Percentiles rank a stretch among this genome's conserved stretches.
Evolutionary conservation across 1,140 invertebrate species (phyloP).

Genomic region (Drosophila bipectinata): DNA sequence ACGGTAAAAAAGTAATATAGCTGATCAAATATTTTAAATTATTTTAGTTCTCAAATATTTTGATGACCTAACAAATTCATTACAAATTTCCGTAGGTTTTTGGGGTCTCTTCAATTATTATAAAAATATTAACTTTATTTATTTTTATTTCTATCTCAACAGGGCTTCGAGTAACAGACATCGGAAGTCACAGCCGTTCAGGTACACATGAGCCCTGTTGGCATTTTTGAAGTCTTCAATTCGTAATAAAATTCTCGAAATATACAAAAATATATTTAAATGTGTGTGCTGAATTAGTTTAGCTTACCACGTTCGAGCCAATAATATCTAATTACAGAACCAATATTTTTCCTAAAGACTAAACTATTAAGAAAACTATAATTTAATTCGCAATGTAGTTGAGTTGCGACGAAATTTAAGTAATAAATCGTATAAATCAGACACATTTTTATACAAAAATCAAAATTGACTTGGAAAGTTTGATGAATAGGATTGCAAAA

Average conservation of each 20-base stretch:
- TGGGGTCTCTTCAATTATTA: not conserved
- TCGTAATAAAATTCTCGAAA: constrained; percentile 47
- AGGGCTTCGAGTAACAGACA: constrained; percentile 98
- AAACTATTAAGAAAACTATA: not conserved
- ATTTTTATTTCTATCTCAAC: constrained; percentile 64
- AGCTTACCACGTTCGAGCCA: not conserved
- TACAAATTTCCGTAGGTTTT: too few relatives aligned
- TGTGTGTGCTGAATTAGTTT: constrained; percentile 16
- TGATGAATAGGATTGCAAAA: constrained; percentile 76
- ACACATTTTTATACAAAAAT: not conserved
- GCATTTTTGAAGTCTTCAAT: constrained; percentile 58
- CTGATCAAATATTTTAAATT: too few relatives aligned
- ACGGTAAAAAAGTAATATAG: too few relatives aligned
- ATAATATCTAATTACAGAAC: constrained; percentile 13
- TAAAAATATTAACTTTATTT: not conserved
- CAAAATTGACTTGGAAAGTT: constrained; percentile 44
- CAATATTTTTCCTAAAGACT: not conserved
- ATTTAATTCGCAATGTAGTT: not conserved
- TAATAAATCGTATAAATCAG: constrained; percentile 5
- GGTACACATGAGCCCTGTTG: constrained; percentile 91
- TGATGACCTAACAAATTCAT: too few relatives aligned
- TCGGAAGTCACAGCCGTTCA: constrained; percentile 96
- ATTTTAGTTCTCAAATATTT: too few relatives aligned
- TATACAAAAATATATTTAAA: constrained; percentile 39
- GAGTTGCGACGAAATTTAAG: not conserved